phyloP scores from a whole-genome alignment of 2,113 vertebrate species.

The Xenopus tropicalis region UCB_Xtro_10.0 CM004443.2:57884001-57884500 shows the following conservation, averaged over 20 bases:
- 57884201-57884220: not conserved
- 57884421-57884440: too few species aligned
- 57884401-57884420: not conserved
- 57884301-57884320: not conserved
- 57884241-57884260: not conserved
- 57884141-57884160: too few species aligned
- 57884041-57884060: not conserved
- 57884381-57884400: not conserved
- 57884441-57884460: not conserved
- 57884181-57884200: not conserved
- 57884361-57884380: not conserved
- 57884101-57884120: not conserved
- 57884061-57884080: not conserved
- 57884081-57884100: not conserved
- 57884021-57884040: not conserved
- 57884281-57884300: constrained; percentile 3
- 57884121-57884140: too few species aligned
- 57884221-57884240: not conserved
- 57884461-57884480: not conserved
- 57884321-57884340: not conserved
- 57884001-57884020: not conserved
- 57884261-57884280: not conserved
- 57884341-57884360: not conserved
- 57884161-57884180: not conserved
- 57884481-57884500: not conserved